These are phyloP conservation scores for Melieria crassipennis DNA, from an alignment of 2,888 invertebrate genomes.

Conservation along the genomic window DNA sequence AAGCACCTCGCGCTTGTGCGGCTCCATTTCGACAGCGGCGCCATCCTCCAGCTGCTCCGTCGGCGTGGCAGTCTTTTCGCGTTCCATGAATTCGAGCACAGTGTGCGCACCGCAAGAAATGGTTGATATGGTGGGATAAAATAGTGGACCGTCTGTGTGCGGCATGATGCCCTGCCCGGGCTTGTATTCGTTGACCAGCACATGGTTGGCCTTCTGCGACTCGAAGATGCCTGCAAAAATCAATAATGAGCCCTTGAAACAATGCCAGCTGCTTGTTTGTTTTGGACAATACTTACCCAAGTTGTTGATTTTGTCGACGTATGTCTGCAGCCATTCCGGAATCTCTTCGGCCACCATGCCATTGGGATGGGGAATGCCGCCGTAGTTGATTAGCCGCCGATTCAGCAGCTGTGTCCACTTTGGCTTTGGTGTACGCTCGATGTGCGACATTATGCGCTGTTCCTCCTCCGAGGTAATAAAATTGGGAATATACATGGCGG, in stretches of 20 bases:
- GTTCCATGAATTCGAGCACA: conserved; percentile 78
- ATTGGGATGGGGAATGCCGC: conserved; percentile 91
- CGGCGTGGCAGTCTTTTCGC: conserved; percentile 37
- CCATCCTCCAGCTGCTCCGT: neutral
- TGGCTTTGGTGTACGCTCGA: conserved; percentile 86
- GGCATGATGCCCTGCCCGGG: conserved; percentile 97
- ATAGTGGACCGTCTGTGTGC: conserved; percentile 95
- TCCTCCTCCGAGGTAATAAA: conserved; percentile 84
- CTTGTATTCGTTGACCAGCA: conserved; percentile 92
- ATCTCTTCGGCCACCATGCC: conserved; percentile 93
- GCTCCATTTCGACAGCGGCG: neutral
- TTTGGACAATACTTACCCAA: conserved; percentile 67
- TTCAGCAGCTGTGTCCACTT: conserved; percentile 96
- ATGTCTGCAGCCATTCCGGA: conserved; percentile 83
- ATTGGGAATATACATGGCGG: conserved; percentile 80
- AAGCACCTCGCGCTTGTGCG: conserved; percentile 57
- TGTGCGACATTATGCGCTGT: conserved; percentile 74
- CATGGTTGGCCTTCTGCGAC: conserved; percentile 85
- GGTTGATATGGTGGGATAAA: conserved; percentile 91
- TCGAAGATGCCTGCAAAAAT: conserved; percentile 67
- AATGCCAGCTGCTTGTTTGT: neutral
- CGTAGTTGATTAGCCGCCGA: conserved; percentile 96
- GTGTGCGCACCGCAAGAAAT: conserved; percentile 92
- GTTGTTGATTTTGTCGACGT: conserved; percentile 75
- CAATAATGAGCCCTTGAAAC: no score